Percentiles rank a stretch among this genome's conserved stretches.
These are phyloP conservation scores for Mechanitis messenoides DNA, from an alignment of 2,888 invertebrate genomes.

Conservation along the genomic window DNA sequence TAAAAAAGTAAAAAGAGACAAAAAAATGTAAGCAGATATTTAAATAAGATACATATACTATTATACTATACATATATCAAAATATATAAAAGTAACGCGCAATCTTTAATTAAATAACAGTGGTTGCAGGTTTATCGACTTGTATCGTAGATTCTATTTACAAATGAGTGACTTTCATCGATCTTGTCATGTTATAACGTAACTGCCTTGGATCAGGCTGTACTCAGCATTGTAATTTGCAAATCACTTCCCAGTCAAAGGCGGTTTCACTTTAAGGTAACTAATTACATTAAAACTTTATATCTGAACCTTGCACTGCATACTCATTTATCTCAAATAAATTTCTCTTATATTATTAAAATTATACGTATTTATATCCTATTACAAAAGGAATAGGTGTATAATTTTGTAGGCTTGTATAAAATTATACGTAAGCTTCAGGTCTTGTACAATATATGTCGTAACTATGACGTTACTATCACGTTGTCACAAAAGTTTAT, in stretches of 20 bases:
- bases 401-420: background rate
- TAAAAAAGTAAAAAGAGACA: too few species aligned
- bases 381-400: too few species aligned
- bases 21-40: too few species aligned
- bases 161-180: constrained; percentile 1
- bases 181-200: constrained; percentile 10
- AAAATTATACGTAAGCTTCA: background rate
- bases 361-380: too few species aligned
- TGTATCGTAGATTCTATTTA: constrained; percentile 2
- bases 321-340: too few species aligned
- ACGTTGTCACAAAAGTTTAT: constrained; percentile 31
- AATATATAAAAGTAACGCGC: too few species aligned
- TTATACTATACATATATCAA: too few species aligned
- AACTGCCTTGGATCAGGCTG: constrained; percentile 20
- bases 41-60: too few species aligned
- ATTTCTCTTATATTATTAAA: too few species aligned
- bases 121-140: constrained; percentile 1
- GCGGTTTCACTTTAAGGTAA: background rate
- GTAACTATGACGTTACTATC: constrained; percentile 24
- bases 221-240: constrained; percentile 30
- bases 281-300: background rate
- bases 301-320: background rate
- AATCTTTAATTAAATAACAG: too few species aligned
- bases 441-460: constrained; percentile 11
- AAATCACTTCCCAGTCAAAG: constrained; percentile 31